Evolutionary conservation across 2,113 vertebrate species (phyloP).

Genomic region (Ciconia maguari): DNA sequence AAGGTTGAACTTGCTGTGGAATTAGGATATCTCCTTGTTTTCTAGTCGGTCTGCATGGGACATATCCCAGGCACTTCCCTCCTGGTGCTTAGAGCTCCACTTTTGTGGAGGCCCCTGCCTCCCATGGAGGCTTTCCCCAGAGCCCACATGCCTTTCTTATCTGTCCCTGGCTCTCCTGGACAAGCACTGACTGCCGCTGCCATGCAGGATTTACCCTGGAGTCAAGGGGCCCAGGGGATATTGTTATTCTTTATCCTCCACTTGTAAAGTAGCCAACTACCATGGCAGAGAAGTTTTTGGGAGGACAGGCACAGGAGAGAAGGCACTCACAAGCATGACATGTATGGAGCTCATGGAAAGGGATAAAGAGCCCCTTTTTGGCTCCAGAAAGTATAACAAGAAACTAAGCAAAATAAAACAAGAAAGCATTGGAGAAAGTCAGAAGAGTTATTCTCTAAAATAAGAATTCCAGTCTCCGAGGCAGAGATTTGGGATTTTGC

Average conservation of each 20-base stretch:
- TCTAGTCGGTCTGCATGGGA: background rate
- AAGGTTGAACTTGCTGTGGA: background rate
- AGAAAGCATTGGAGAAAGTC: background rate
- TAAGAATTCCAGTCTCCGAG: background rate
- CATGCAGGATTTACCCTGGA: background rate
- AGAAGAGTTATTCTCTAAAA: background rate
- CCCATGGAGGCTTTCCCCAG: background rate
- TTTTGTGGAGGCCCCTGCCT: background rate
- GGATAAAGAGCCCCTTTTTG: background rate
- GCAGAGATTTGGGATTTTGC: background rate
- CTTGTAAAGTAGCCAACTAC: background rate
- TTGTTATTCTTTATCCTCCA: background rate
- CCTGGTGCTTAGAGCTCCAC: background rate
- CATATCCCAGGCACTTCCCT: background rate
- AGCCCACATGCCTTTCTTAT: background rate
- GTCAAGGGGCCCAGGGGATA: background rate
- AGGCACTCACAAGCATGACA: background rate
- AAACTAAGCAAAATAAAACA: slow-evolving; percentile 6
- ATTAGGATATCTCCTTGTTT: background rate
- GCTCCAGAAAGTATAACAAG: background rate
- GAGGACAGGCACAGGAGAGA: background rate
- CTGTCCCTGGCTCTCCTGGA: background rate
- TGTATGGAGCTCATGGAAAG: background rate
- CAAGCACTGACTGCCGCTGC: background rate
- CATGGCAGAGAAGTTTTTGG: background rate